These are phyloP conservation scores for Drosophila meridionalis DNA, from an alignment of 2,888 invertebrate genomes.

Conservation along the genomic window DNA sequence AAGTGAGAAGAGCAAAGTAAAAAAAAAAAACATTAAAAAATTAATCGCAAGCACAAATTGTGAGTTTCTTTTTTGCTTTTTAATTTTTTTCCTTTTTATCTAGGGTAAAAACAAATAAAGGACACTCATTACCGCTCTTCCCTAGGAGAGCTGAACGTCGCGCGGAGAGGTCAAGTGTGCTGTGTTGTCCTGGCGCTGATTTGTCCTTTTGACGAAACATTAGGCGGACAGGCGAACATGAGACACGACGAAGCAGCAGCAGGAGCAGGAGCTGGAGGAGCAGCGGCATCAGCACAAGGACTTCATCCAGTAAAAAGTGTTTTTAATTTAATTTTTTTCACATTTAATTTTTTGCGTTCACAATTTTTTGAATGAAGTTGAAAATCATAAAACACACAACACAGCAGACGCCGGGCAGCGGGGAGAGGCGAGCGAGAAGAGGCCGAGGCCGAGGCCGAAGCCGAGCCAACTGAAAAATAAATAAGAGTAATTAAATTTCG, in stretches of 20 bases:
- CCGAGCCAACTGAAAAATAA: slow-evolving; percentile 75
- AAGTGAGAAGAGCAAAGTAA: slow-evolving; percentile 11
- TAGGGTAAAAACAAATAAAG: slow-evolving; percentile 43
- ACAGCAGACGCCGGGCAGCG: slow-evolving; percentile 14
- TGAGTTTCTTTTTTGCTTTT: slow-evolving; percentile 4
- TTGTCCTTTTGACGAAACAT: slow-evolving; percentile 71
- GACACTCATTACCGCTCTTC: slow-evolving; percentile 33
- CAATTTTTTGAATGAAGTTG: slow-evolving; percentile 69
- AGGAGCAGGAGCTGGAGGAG: background rate
- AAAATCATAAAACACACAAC: slow-evolving; percentile 72
- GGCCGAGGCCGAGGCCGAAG: slow-evolving; percentile 4
- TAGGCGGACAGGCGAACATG: slow-evolving; percentile 60
- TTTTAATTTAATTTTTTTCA: slow-evolving; percentile 77
- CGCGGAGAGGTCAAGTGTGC: slow-evolving; percentile 45
- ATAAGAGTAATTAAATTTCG: slow-evolving; percentile 85
- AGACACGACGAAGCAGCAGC: slow-evolving; percentile 28
- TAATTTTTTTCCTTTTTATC: slow-evolving; percentile 8
- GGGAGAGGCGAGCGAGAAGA: background rate
- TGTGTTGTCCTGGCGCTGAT: slow-evolving; percentile 39
- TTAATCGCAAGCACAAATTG: slow-evolving; percentile 56
- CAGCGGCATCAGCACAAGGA: slow-evolving; percentile 22
- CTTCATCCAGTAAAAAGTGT: slow-evolving; percentile 65
- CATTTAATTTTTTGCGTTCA: slow-evolving; percentile 71
- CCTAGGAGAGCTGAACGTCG: slow-evolving; percentile 1
- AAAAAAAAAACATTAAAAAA: slow-evolving; percentile 48